Conservation (phyloP, 2,113 vertebrate genomes). For the Synodontis membranacea region DNA sequence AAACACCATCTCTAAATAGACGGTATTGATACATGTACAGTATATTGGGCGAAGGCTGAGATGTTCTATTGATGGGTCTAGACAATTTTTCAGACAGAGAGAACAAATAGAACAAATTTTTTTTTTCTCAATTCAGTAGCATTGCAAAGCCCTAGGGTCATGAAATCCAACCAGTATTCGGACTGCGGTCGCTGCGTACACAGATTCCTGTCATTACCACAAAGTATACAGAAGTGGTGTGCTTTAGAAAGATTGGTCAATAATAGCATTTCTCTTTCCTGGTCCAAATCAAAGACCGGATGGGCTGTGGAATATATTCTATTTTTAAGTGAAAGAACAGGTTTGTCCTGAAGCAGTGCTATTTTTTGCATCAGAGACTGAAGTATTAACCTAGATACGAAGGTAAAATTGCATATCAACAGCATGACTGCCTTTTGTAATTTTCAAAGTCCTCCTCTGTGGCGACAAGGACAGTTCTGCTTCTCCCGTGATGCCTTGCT, state of each 20-base stretch:
- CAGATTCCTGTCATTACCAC: conserved; percentile 25
- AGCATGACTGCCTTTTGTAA: conserved; percentile 37
- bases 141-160: background rate
- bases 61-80: background rate
- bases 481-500: conserved; percentile 43
- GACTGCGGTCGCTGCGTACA: conserved; percentile 15
- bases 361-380: conserved; percentile 48
- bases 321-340: conserved; percentile 30
- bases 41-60: conserved; percentile 5
- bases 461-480: conserved; percentile 39
- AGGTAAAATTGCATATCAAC: conserved; percentile 55
- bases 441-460: conserved; percentile 40
- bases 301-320: conserved; percentile 12
- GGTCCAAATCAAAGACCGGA: conserved; percentile 8
- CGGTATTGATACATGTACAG: background rate
- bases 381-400: conserved; percentile 56
- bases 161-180: conserved; percentile 32
- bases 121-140: background rate
- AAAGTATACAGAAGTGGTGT: conserved; percentile 13
- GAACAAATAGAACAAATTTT: background rate
- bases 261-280: conserved; percentile 38
- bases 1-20: background rate
- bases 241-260: conserved; percentile 24
- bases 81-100: background rate
- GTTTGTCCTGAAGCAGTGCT: conserved; percentile 52